Evolutionary conservation across 2,113 vertebrate genomes (phyloP).

Genomic region (Cyanoderma ruficeps): DNA sequence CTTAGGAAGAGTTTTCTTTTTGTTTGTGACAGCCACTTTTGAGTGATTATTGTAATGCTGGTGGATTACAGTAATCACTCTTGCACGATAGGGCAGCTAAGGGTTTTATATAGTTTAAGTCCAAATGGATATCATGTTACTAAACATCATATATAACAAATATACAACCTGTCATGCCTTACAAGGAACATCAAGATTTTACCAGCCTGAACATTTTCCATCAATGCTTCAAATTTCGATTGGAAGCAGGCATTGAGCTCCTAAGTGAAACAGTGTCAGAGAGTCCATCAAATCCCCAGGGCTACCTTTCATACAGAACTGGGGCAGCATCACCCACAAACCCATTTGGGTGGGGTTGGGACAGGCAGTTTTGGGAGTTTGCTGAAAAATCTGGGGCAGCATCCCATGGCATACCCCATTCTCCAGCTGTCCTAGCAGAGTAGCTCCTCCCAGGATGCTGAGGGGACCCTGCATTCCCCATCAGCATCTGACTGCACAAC

Average conservation of each 20-base stretch:
- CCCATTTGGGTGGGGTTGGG: background rate
- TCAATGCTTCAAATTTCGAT: background rate
- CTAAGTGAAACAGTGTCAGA: background rate
- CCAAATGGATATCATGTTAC: background rate
- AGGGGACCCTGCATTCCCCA: background rate
- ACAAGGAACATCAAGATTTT: background rate
- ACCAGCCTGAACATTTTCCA: background rate
- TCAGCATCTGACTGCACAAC: rapidly evolving
- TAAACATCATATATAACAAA: background rate
- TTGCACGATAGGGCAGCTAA: background rate
- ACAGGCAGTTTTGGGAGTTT: rapidly evolving
- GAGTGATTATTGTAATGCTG: background rate
- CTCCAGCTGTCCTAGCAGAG: background rate
- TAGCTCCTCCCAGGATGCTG: background rate
- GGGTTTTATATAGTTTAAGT: background rate
- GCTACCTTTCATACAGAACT: background rate
- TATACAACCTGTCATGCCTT: background rate
- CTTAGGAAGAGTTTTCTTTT: background rate
- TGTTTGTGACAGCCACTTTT: background rate
- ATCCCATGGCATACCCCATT: rapidly evolving
- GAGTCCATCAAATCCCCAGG: background rate
- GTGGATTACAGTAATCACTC: background rate
- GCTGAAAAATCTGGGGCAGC: background rate
- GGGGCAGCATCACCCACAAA: background rate
- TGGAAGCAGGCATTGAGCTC: background rate